Base-by-base conservation (phyloP, 2,797 vertebrate genomes). In the Squalus acanthias region DNA sequence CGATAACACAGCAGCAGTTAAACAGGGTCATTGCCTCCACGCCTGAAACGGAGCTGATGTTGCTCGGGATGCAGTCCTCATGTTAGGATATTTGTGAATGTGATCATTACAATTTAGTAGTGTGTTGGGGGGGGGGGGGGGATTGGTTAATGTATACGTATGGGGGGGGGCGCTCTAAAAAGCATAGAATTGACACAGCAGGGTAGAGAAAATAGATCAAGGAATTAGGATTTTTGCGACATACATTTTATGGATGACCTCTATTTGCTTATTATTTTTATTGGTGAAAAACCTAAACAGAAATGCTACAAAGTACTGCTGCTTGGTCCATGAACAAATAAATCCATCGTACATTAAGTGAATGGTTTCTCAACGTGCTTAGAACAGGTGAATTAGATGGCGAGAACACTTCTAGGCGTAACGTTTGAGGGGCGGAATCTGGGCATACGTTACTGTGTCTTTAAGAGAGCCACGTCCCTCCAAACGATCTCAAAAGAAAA, bases 381-480 rank as follows among this genome's bases (percentile, higher is more conserved):
- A 7, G 33, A 67, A 46, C 91, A 67, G n/a, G 91, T 65, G 9
- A 63, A 67, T n/a, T 67, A 20, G 33, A 93, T 15, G 92, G 65
- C 39, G 17, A 74, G 94, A 20, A 24, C 53, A 74, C 69, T 95
- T 95, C 50, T 0, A 50, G 33, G 74, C 29, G 50, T 57, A 57
- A 95, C 50, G 70, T 72, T 53, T 72, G 89, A 3, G 50, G 60
- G 50, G 50, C 24, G 70, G 72, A 95, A 95, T 57, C 50, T 57
- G 50, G 7, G 24, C 46, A 72, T 46, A 69, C 65, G 60, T 92
- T 92, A 72, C 24, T 74, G 94, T 70, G 12, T 95, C 94, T 95
- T 95, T 91, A 63, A 29, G 69, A 94, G 67, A 95, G 94, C 67
- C 94, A 95, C 69, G 94, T 95, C 94, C 76, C 69, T 72, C 39